A percentile compares a stretch with the other conserved stretches of the same genome.
These are phyloP conservation scores for Lathronympha strigana DNA, from an alignment of 2,888 invertebrate species.

Conservation along the genomic window DNA sequence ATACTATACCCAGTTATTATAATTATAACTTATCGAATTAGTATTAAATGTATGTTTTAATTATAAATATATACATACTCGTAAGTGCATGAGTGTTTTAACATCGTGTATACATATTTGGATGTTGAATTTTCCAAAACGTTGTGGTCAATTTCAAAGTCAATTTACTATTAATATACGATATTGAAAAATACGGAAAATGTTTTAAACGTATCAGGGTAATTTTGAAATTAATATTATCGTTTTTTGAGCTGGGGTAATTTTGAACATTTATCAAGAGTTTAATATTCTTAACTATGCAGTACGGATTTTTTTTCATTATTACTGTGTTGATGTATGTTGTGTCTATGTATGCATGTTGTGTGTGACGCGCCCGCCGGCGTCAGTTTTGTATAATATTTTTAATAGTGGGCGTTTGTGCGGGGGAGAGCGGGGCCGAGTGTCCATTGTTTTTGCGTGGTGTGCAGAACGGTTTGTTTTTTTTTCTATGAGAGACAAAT, in stretches of 20 bases:
- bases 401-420: too few relatives aligned
- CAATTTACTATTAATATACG: conserved; percentile 1
- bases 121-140: not conserved
- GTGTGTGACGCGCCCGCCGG: too few relatives aligned
- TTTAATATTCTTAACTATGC: not conserved
- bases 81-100: not conserved
- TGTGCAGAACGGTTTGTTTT: too few relatives aligned
- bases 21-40: not conserved
- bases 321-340: too few relatives aligned
- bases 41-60: not conserved
- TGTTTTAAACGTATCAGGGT: not conserved
- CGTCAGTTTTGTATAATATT: too few relatives aligned
- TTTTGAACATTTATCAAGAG: not conserved
- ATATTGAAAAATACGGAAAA: conserved; percentile 3
- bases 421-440: too few relatives aligned
- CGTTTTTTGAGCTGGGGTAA: not conserved
- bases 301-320: too few relatives aligned
- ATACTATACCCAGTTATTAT: not conserved
- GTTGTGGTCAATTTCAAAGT: conserved; percentile 16
- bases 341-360: too few relatives aligned
- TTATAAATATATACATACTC: not conserved
- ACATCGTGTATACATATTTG: not conserved
- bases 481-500: too few relatives aligned
- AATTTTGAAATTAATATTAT: not conserved
- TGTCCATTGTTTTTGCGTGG: too few relatives aligned